These are phyloP conservation scores for Drosophila nebulosa DNA, from an alignment of 1,140 invertebrate genomes.

Conservation along the genomic window DNA sequence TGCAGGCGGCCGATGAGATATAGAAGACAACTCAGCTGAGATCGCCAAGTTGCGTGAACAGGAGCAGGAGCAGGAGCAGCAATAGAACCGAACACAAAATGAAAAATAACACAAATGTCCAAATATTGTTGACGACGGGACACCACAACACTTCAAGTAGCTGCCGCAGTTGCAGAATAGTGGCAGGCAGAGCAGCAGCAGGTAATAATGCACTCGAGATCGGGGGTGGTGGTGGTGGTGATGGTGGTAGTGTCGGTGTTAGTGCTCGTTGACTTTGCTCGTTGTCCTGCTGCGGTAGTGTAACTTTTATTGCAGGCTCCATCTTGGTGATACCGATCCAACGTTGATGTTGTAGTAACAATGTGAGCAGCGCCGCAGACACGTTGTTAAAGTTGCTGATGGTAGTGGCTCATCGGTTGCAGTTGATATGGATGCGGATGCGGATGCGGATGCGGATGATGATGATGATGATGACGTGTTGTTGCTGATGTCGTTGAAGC, in stretches of 20 bases:
- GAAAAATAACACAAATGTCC: background rate
- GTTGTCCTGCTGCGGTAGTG: background rate
- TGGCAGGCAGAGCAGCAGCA: constrained; percentile 1
- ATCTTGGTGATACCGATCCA: background rate
- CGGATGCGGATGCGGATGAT: constrained; percentile 28
- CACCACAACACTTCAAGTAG: constrained; percentile 10
- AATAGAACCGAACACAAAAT: constrained; percentile 6
- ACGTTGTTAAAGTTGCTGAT: constrained; percentile 80
- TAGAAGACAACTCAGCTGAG: background rate
- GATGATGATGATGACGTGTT: constrained; percentile 18
- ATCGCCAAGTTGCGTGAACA: constrained; percentile 21
- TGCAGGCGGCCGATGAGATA: background rate
- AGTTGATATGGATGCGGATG: constrained; percentile 58
- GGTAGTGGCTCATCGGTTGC: constrained; percentile 67
- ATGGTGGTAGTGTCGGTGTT: background rate
- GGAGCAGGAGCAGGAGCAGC: constrained; percentile 36
- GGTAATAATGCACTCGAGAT: background rate
- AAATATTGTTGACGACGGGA: background rate
- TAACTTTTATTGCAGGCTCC: background rate
- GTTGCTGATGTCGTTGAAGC: constrained; percentile 16
- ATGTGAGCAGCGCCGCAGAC: constrained; percentile 27
- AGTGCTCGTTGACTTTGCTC: background rate
- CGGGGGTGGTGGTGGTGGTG: too few relatives aligned
- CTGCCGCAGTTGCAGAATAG: background rate
- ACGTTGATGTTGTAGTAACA: constrained; percentile 19